phyloP scores from a whole-genome alignment of 1,140 invertebrate genomes.

The Drosophila leontia region DNA sequence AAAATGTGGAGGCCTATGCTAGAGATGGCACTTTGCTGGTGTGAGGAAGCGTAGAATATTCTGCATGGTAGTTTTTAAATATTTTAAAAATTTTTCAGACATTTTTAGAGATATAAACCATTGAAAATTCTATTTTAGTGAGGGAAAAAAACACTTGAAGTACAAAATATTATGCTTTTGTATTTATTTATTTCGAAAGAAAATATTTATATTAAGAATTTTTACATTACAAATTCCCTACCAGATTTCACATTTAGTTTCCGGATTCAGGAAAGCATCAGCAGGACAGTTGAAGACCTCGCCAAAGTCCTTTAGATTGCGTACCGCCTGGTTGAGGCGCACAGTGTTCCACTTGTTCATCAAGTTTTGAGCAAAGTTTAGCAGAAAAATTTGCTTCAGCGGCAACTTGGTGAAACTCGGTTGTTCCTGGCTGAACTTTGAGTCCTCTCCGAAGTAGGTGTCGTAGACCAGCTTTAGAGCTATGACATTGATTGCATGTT shows the following conservation, averaged over 20 bases:
- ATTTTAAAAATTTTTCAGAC: background rate
- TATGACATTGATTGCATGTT: background rate
- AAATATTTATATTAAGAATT: background rate
- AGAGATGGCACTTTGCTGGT: conserved; percentile 9
- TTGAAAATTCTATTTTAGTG: background rate
- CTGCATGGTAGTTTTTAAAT: no score
- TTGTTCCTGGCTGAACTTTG: background rate
- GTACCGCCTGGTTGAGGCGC: background rate
- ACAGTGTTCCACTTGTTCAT: background rate
- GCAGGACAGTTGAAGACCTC: conserved; percentile 6
- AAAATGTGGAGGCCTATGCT: conserved; percentile 22
- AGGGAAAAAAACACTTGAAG: background rate
- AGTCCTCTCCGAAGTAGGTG: background rate
- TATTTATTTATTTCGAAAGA: background rate
- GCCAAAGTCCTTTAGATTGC: background rate
- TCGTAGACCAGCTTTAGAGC: background rate
- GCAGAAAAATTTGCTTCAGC: background rate
- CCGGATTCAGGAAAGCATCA: background rate
- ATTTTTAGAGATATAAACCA: background rate
- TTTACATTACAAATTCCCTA: background rate
- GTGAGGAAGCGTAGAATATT: background rate
- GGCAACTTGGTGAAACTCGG: background rate
- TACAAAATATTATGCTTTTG: background rate
- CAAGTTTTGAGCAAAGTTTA: background rate
- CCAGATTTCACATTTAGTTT: background rate